Conservation (phyloP, 2,888 invertebrate species). For the Drosophila pullipes region DNA sequence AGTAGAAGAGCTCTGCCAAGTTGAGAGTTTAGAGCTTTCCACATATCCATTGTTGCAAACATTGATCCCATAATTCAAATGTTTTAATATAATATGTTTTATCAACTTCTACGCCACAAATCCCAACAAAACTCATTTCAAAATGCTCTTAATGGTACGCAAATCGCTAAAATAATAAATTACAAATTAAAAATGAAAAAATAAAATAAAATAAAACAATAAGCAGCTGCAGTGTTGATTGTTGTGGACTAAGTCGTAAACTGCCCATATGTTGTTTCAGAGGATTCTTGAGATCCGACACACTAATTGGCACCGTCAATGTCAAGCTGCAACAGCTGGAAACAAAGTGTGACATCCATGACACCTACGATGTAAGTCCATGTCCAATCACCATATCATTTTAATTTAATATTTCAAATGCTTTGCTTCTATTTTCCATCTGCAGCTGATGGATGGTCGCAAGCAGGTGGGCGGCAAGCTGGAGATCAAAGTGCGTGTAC, state of each 20-base stretch:
- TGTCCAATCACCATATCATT: not conserved
- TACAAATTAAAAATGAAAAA: not conserved
- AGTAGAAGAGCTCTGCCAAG: conserved; percentile 19
- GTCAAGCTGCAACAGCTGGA: conserved; percentile 96
- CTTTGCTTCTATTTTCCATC: conserved; percentile 33
- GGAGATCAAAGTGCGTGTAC: conserved; percentile 94
- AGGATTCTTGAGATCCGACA: conserved; percentile 96
- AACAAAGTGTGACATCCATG: conserved; percentile 94
- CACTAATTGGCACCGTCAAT: conserved; percentile 92
- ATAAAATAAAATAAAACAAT: conserved; percentile 43
- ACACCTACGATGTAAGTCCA: conserved; percentile 94
- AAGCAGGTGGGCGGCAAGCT: conserved; percentile 95
- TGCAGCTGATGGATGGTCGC: conserved; percentile 95
- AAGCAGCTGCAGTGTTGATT: conserved; percentile 84
- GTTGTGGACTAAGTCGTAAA: conserved; percentile 86
- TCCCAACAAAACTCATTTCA: conserved; percentile 62
- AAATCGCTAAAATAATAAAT: conserved; percentile 40
- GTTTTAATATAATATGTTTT: conserved; percentile 64
- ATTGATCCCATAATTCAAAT: conserved; percentile 28
- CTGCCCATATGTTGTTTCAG: conserved; percentile 90
- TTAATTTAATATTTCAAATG: not conserved
- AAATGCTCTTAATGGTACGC: conserved; percentile 55
- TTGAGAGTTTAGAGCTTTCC: conserved; percentile 38
- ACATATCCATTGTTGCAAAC: conserved; percentile 43
- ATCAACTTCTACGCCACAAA: conserved; percentile 60